These are phyloP conservation scores for Dicycla oo DNA, from an alignment of 2,888 invertebrate genomes.

Conservation along the genomic window DNA sequence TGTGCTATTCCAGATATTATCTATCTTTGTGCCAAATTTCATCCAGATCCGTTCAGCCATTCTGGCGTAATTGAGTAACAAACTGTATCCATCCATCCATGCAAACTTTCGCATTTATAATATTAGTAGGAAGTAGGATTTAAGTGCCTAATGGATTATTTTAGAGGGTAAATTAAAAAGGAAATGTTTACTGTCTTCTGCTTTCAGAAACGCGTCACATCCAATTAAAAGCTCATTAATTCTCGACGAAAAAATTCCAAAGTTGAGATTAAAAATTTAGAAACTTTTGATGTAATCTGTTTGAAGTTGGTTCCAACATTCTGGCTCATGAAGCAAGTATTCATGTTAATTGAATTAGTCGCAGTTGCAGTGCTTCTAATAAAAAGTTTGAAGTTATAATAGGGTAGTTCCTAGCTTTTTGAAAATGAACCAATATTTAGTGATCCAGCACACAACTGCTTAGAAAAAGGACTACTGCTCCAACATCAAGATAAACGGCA, in stretches of 20 bases:
- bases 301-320: slow-evolving; percentile 51
- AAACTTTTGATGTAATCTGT: slow-evolving; percentile 66
- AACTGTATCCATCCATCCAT: too few relatives aligned
- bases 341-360: slow-evolving; percentile 56
- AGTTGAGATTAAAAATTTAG: slow-evolving; percentile 60
- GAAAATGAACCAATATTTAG: slow-evolving; percentile 2
- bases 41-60: too few relatives aligned
- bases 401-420: not conserved
- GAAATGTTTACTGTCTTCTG: slow-evolving; percentile 20
- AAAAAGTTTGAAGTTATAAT: not conserved
- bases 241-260: slow-evolving; percentile 53
- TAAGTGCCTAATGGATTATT: not conserved
- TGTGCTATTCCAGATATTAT: too few relatives aligned
- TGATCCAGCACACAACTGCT: not conserved
- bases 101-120: too few relatives aligned
- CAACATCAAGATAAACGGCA: not conserved
- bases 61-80: too few relatives aligned
- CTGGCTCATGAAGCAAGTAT: slow-evolving; percentile 46
- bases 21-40: too few relatives aligned
- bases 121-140: not conserved
- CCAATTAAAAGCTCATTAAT: slow-evolving; percentile 67
- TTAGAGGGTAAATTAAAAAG: not conserved
- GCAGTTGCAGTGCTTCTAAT: slow-evolving; percentile 12
- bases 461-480: not conserved
- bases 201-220: slow-evolving; percentile 40